Conservation (phyloP, 2,797 vertebrate genomes). For the Danio jaintianensis region DNA sequence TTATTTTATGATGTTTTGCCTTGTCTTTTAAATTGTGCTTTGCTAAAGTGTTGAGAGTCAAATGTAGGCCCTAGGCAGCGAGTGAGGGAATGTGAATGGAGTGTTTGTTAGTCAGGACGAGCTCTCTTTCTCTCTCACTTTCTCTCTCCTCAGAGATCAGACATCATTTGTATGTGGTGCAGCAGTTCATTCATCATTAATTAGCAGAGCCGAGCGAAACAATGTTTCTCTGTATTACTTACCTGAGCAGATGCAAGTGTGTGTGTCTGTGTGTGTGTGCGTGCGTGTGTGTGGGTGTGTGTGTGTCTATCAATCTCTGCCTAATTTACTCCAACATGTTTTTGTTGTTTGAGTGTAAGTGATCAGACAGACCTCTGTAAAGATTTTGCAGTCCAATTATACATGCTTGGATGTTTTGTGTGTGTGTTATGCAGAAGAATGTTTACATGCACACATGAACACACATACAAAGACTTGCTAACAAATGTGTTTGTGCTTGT, state of each 20-base stretch:
- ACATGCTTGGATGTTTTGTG: neutral
- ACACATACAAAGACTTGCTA: too few species aligned
- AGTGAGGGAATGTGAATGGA: slow-evolving; percentile 51
- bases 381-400: slow-evolving; percentile 28
- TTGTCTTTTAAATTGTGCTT: slow-evolving; percentile 46
- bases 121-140: slow-evolving; percentile 3
- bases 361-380: slow-evolving; percentile 22
- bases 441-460: neutral
- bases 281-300: slow-evolving; percentile 57
- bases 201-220: slow-evolving; percentile 77
- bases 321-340: slow-evolving; percentile 52
- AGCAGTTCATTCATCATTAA: slow-evolving; percentile 86
- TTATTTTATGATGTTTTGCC: slow-evolving; percentile 47
- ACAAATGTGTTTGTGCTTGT: slow-evolving; percentile 4
- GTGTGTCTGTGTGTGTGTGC: slow-evolving; percentile 60
- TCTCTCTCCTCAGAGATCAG: slow-evolving; percentile 76
- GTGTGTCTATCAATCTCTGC: slow-evolving; percentile 51
- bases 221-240: slow-evolving; percentile 80
- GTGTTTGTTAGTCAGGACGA: slow-evolving; percentile 61
- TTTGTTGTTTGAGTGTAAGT: slow-evolving; percentile 44
- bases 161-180: slow-evolving; percentile 82
- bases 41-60: slow-evolving; percentile 38
- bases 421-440: slow-evolving; percentile 6
- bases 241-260: slow-evolving; percentile 67
- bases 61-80: slow-evolving; percentile 40